These are phyloP conservation scores for Machimus atricapillus DNA, from an alignment of 2,888 invertebrate genomes.

Conservation along the genomic window DNA sequence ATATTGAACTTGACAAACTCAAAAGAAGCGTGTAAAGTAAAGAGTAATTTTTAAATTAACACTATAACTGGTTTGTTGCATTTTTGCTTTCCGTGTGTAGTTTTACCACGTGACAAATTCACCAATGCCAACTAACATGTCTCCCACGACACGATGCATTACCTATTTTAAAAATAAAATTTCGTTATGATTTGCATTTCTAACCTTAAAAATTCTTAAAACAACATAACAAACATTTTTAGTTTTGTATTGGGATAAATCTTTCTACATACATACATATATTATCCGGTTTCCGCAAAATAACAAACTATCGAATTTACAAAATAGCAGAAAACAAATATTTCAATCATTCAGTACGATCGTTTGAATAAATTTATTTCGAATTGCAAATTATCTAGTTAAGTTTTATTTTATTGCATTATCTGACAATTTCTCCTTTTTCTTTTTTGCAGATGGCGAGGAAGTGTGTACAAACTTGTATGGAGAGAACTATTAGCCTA, in stretches of 20 bases:
- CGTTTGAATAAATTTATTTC: background rate
- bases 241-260: background rate
- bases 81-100: background rate
- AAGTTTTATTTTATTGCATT: background rate
- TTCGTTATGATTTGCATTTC: no score
- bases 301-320: background rate
- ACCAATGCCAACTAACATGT: background rate
- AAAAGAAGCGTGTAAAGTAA: background rate
- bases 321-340: background rate
- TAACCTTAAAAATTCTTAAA: background rate
- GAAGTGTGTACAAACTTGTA: constrained; percentile 93
- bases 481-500: constrained; percentile 93
- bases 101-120: background rate
- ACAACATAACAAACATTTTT: background rate
- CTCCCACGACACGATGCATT: background rate
- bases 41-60: background rate
- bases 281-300: no score
- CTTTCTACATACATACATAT: no score
- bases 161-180: background rate
- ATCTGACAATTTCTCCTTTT: background rate
- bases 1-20: background rate
- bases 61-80: background rate
- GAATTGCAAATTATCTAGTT: background rate
- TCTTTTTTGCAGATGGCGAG: constrained; percentile 83
- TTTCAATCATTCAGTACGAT: background rate